phyloP scores from a whole-genome alignment of 2,888 invertebrate genomes.

The Rhingia rostrata region DNA sequence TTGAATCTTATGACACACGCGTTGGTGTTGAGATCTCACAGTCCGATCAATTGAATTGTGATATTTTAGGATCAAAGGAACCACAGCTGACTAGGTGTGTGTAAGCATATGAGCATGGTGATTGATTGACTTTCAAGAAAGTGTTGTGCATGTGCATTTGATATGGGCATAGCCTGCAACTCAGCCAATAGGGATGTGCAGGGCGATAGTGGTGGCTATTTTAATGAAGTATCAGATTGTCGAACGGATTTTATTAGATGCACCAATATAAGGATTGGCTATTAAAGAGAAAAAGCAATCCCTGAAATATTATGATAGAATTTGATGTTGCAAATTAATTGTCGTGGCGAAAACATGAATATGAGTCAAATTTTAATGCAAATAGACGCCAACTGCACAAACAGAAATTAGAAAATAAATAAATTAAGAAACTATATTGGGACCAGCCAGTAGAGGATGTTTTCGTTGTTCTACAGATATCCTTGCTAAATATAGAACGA shows the following conservation, averaged over 20 bases:
- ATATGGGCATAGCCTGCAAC: conserved; percentile 3
- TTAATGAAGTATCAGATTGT: conserved; percentile 3
- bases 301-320: conserved; percentile 8
- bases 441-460: too few species aligned
- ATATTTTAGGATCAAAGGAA: conserved; percentile 72
- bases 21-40: conserved; percentile 39
- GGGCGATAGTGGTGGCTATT: conserved; percentile 17
- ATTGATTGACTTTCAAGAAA: conserved; percentile 43
- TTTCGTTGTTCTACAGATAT: too few species aligned
- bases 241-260: neutral
- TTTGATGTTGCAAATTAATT: conserved; percentile 20
- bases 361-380: conserved; percentile 22
- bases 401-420: neutral
- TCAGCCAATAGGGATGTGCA: neutral
- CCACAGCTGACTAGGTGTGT: conserved; percentile 16
- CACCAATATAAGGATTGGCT: conserved; percentile 1
- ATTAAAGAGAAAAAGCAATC: neutral
- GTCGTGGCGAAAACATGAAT: conserved; percentile 12
- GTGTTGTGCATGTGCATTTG: conserved; percentile 22
- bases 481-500: too few species aligned
- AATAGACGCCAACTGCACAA: neutral
- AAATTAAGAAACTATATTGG: neutral
- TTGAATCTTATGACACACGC: conserved; percentile 13
- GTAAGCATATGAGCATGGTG: conserved; percentile 11
- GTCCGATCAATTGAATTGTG: conserved; percentile 58